Evolutionary conservation across 2,797 vertebrate species (phyloP).

Genomic region (Danio tinwini): DNA sequence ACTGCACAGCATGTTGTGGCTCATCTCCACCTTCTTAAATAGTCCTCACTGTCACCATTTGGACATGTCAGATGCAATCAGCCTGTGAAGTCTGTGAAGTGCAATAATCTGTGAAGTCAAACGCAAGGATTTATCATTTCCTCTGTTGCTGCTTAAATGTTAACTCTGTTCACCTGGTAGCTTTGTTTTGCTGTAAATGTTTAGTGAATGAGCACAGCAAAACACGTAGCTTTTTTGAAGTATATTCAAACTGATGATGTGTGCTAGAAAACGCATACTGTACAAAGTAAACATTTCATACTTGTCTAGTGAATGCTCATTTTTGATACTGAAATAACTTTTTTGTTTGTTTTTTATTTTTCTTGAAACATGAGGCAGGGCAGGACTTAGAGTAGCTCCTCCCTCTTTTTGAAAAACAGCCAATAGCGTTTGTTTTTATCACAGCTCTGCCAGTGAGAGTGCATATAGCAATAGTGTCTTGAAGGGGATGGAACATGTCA

Average conservation of each 20-base stretch:
- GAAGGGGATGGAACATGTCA: too few relatives aligned
- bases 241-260: neutral
- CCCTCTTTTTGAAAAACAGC: too few relatives aligned
- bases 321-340: too few relatives aligned
- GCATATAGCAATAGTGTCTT: too few relatives aligned
- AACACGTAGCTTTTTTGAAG: neutral
- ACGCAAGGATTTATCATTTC: slow-evolving; percentile 50
- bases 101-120: slow-evolving; percentile 67
- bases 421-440: too few relatives aligned
- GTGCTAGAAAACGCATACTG: neutral
- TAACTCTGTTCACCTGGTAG: neutral
- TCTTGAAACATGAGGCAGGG: too few relatives aligned
- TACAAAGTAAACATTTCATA: too few relatives aligned
- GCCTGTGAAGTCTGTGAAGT: slow-evolving; percentile 53
- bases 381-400: too few relatives aligned
- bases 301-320: too few relatives aligned
- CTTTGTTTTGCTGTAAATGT: neutral
- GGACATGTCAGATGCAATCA: slow-evolving; percentile 55
- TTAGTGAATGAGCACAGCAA: neutral
- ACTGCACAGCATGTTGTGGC: slow-evolving; percentile 51
- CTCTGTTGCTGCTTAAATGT: slow-evolving; percentile 31
- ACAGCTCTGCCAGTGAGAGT: too few relatives aligned
- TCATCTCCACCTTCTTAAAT: slow-evolving; percentile 62
- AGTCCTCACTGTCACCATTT: slow-evolving; percentile 50
- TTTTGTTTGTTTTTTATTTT: too few relatives aligned